Conservation (phyloP, 1,140 invertebrate genomes). For the Plutomurus gul region DNA sequence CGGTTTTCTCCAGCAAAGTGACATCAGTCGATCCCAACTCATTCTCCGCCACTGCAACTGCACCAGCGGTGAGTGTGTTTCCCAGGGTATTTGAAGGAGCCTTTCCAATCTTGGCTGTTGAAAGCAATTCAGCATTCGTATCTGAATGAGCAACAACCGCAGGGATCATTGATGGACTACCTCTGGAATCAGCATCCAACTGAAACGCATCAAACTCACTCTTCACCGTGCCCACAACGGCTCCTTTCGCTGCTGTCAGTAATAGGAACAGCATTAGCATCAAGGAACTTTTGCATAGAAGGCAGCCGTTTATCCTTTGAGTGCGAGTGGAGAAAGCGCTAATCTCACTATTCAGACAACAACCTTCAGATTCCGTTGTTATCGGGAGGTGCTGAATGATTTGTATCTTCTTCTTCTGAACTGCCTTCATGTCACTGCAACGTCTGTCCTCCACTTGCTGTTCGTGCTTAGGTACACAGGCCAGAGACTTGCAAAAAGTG, state of each 20-base stretch:
- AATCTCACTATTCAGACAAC: neutral
- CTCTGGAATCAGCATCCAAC: too few species aligned
- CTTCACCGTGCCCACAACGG: neutral
- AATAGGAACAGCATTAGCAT: conserved; percentile 14
- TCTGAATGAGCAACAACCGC: too few species aligned
- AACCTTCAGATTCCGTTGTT: neutral
- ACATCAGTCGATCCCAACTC: too few species aligned
- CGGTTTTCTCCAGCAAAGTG: too few species aligned
- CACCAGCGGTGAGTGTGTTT: too few species aligned
- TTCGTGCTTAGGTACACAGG: neutral
- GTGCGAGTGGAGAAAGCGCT: neutral
- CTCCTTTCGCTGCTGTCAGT: neutral
- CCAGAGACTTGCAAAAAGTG: neutral
- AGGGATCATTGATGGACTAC: too few species aligned
- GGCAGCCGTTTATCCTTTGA: conserved; percentile 5
- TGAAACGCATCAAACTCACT: neutral
- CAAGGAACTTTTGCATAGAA: conserved; percentile 1
- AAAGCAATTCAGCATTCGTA: too few species aligned
- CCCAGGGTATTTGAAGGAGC: too few species aligned
- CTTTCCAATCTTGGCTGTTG: too few species aligned
- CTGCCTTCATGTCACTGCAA: neutral
- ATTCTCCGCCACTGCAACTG: too few species aligned
- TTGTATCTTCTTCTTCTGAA: neutral
- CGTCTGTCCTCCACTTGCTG: neutral
- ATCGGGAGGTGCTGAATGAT: conserved; percentile 1